A percentile compares a stretch with the other conserved stretches of the same genome.
Evolutionary conservation across 2,113 vertebrate genomes (phyloP).

Genomic region (Muntiacus muntjak): DNA sequence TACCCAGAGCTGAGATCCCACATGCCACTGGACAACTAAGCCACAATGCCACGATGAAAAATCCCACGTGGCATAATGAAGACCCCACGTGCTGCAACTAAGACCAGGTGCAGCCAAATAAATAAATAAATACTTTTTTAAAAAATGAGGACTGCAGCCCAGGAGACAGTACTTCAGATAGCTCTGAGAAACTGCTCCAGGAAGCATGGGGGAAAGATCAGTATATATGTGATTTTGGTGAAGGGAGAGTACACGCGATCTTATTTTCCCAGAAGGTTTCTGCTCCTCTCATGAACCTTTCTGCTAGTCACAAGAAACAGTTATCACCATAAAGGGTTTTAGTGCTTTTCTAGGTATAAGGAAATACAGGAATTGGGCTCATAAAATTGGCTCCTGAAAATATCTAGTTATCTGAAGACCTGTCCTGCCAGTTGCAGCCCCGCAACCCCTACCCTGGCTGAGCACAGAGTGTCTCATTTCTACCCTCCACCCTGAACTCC

Average conservation of each 20-base stretch:
- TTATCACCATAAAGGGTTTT: neutral
- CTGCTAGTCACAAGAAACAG: neutral
- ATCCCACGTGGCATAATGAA: neutral
- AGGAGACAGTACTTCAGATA: neutral
- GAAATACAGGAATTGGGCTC: neutral
- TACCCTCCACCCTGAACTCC: neutral
- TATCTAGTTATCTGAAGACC: neutral
- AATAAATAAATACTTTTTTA: neutral
- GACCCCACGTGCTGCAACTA: neutral
- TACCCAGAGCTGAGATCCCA: neutral
- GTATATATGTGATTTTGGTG: neutral
- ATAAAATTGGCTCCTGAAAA: neutral
- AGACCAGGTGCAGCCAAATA: neutral
- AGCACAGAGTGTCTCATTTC: neutral
- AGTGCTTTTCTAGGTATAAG: neutral
- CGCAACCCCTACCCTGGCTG: neutral
- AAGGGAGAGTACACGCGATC: neutral
- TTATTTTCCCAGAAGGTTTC: neutral
- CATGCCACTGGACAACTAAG: neutral
- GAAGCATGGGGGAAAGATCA: neutral
- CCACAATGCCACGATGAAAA: neutral
- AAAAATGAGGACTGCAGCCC: neutral
- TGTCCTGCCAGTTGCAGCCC: neutral
- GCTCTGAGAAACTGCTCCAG: neutral
- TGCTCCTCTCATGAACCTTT: neutral